Evolutionary conservation across 2,888 invertebrate species (phyloP).

Genomic region (Pollenia amentaria): DNA sequence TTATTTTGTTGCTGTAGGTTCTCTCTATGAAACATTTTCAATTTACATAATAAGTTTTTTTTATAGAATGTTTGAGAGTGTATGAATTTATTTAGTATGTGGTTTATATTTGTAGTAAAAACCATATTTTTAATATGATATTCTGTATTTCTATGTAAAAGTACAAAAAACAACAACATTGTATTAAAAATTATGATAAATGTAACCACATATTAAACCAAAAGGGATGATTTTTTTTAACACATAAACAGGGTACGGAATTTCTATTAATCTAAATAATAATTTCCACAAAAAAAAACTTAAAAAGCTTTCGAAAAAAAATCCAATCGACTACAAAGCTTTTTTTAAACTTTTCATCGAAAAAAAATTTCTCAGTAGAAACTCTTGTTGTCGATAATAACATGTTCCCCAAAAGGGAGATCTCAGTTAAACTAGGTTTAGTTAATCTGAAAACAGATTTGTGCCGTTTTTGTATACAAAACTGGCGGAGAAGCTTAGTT

Average conservation of each 20-base stretch:
- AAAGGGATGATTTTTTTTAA: constrained; percentile 20
- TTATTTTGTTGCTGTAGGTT: constrained; percentile 13
- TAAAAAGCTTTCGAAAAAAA: too few species aligned
- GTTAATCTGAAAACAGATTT: too few species aligned
- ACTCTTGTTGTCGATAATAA: too few species aligned
- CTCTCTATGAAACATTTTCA: constrained; percentile 52
- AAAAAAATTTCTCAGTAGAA: too few species aligned
- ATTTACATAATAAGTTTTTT: constrained; percentile 65
- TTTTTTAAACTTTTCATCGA: too few species aligned
- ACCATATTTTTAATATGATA: constrained; percentile 53
- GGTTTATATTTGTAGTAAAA: constrained; percentile 23
- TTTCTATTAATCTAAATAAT: too few species aligned
- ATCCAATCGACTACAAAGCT: too few species aligned
- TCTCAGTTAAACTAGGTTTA: too few species aligned
- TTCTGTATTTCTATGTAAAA: neutral
- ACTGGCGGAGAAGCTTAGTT: too few species aligned
- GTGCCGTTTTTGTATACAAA: too few species aligned
- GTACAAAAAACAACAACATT: constrained; percentile 33
- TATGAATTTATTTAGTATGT: constrained; percentile 38
- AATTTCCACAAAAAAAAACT: neutral
- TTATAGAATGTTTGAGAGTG: neutral
- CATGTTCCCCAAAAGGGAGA: too few species aligned
- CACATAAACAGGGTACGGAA: constrained; percentile 28
- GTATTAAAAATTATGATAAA: constrained; percentile 72
- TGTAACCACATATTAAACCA: constrained; percentile 61